A percentile compares a stretch with the other conserved stretches of the same genome.
phyloP scores from a whole-genome alignment of 2,113 vertebrate species.

The Cyphomyrus plagiostoma region DNA sequence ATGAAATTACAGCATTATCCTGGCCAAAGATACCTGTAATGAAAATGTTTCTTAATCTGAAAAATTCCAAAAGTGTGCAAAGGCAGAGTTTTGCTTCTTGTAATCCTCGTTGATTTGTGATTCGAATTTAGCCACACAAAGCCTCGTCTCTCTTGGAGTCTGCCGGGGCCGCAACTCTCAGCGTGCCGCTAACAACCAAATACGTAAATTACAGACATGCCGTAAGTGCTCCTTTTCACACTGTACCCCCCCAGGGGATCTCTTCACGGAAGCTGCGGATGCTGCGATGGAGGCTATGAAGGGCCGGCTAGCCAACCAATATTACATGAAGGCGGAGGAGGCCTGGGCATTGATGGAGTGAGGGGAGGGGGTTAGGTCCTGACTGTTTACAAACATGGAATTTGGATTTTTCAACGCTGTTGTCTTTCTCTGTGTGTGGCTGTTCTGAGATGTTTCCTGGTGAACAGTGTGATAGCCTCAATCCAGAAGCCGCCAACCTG shows the following conservation, averaged over 20 bases:
- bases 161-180: background rate
- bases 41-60: background rate
- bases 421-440: background rate
- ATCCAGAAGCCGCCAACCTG: background rate
- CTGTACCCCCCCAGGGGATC: conserved; percentile 65
- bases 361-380: background rate
- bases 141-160: background rate
- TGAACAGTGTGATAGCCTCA: background rate
- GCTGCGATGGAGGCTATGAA: conserved; percentile 92
- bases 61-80: background rate
- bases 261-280: conserved; percentile 91
- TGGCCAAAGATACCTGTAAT: background rate
- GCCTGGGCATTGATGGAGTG: conserved; percentile 84
- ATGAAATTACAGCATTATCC: background rate
- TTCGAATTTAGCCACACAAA: background rate
- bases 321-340: conserved; percentile 91
- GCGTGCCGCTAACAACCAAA: background rate
- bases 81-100: background rate
- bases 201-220: background rate
- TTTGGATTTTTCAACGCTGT: background rate
- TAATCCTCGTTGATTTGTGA: too few relatives aligned
- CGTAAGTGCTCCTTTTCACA: background rate
- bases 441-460: background rate
- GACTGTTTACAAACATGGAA: conserved; percentile 7
- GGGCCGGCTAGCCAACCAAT: conserved; percentile 84